Percentiles rank a stretch among this genome's conserved stretches.
phyloP scores from a whole-genome alignment of 2,113 vertebrate genomes.

The Indicator maculatus region DNA sequence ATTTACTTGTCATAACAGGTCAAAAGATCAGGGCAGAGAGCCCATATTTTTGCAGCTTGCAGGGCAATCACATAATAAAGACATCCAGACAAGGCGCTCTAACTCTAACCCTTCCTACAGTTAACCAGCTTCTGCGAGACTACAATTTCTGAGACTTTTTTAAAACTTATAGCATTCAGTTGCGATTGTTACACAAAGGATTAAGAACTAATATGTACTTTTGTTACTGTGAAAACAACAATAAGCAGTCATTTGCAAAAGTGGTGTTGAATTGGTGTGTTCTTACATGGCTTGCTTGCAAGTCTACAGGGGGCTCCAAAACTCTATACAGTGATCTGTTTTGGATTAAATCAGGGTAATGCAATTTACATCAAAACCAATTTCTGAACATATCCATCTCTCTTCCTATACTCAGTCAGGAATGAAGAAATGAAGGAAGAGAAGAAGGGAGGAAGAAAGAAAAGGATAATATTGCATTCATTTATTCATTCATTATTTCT shows the following conservation, averaged over 20 bases:
- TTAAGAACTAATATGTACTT: neutral
- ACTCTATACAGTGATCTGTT: slow-evolving; percentile 15
- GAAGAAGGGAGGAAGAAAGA: slow-evolving; percentile 11
- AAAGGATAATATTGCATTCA: neutral
- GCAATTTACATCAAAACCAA: slow-evolving; percentile 16
- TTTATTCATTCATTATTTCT: slow-evolving; percentile 18
- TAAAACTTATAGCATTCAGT: neutral
- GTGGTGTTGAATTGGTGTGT: neutral
- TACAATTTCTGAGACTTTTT: neutral
- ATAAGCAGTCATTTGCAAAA: neutral
- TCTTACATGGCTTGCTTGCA: neutral
- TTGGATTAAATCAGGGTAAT: slow-evolving; percentile 9
- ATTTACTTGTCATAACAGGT: neutral
- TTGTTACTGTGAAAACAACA: neutral
- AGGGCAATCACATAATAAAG: neutral
- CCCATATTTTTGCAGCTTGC: neutral
- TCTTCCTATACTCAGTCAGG: neutral
- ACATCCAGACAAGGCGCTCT: neutral
- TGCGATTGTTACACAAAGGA: neutral
- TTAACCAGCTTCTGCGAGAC: neutral
- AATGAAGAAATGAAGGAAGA: neutral
- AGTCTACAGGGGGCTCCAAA: slow-evolving; percentile 51
- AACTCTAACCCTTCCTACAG: neutral
- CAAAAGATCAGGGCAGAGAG: neutral
- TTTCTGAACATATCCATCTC: neutral